Base-by-base conservation (phyloP, 2,113 vertebrate genomes). In the Petrocephalus microphthalmus region DNA sequence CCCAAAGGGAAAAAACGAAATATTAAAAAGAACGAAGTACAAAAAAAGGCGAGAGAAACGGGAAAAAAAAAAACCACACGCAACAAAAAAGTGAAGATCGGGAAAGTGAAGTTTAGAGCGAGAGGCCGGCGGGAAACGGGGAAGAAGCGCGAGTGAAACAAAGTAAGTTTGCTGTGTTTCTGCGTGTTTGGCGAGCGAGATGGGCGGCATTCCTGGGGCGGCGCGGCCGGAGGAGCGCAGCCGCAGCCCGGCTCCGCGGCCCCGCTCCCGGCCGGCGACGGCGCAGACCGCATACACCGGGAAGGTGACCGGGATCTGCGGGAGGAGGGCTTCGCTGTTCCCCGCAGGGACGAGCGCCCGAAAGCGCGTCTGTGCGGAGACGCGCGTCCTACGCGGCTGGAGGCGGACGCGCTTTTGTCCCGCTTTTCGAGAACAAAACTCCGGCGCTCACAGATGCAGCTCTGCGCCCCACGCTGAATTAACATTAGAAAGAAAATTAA, bases 1-100 rank as follows among this genome's bases (percentile, higher is more conserved):
- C 95, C 95, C 95, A 94, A 93, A 94, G 95, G 94, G 60, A 93
- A 91, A 93, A 93, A 90, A 91, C 91, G 90, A 93, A 94, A 94
- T 92, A 71, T 92, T 92, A 93, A 89, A 90, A 87, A 92, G 81
- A 88, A 88, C 87, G 84, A 86, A 90, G 86, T 88, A 54, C 87
- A 89, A 88, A 88, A 89, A 90, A 82, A 53, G 33, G 91, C 92
- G 94, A 92, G 89, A 90, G 93, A 93, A 94, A 91, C 92, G 91
- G 89, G 91, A 93, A 92, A 92, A 88, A 89, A 90, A 90, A 90
- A 45, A 78, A 90, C 1, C 42, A 42, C 90, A 89, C n/a, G n/a
- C n/a, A n/a, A n/a, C n/a, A n/a, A n/a, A 87, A 89, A 89, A 67
- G 88, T 91, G 91, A 87, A 90, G 91, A 92, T 93, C 92, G 93